Evolutionary conservation across 2,888 invertebrate genomes (phyloP).

Genomic region (Candidula unifasciata): DNA sequence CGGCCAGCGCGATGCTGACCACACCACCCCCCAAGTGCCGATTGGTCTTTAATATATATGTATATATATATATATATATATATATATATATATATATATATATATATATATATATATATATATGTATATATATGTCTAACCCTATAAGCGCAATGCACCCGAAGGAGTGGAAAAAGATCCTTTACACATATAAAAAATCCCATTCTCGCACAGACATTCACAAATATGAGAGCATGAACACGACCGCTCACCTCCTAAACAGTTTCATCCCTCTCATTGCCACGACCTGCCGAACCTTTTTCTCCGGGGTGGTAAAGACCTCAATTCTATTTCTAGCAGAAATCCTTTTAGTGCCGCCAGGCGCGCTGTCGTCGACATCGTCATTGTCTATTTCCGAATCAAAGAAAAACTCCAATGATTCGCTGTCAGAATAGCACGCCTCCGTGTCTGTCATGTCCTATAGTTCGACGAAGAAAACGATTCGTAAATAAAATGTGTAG

Average conservation of each 20-base stretch:
- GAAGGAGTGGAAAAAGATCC: no score
- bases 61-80: no score
- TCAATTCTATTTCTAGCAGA: background rate
- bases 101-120: no score
- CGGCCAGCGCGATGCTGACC: no score
- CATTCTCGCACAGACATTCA: background rate
- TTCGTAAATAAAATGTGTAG: no score
- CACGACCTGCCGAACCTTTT: slow-evolving; percentile 1
- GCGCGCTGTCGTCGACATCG: background rate
- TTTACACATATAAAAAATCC: no score
- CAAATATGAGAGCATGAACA: background rate
- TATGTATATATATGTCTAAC: no score
- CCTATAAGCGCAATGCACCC: no score
- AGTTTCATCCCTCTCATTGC: slow-evolving; percentile 7
- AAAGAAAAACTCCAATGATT: slow-evolving; percentile 1
- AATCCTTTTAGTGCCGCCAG: background rate
- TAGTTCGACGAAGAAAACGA: no score
- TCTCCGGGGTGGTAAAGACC: background rate
- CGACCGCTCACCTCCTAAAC: slow-evolving; percentile 28
- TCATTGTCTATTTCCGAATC: background rate
- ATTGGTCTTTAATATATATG: no score
- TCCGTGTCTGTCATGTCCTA: background rate
- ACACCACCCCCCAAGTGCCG: no score
- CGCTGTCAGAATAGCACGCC: background rate
- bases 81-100: no score